Conservation (phyloP, 2,797 vertebrate species). For the Apogon hyalosoma region DNA sequence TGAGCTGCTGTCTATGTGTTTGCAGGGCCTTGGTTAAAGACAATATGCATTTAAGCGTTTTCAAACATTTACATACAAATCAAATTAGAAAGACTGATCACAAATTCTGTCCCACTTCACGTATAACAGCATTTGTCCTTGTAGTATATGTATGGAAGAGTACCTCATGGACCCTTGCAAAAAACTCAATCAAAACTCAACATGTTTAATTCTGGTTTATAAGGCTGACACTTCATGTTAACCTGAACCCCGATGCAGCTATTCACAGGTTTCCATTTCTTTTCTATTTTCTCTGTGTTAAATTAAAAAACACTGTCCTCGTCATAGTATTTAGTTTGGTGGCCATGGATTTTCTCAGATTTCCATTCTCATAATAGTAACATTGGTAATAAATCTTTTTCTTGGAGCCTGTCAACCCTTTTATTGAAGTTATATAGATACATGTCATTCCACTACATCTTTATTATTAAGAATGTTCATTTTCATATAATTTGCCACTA, state of each 20-base stretch:
- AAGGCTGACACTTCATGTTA: slow-evolving; percentile 33
- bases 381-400: slow-evolving; percentile 12
- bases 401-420: background rate
- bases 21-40: background rate
- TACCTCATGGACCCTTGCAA: slow-evolving; percentile 4
- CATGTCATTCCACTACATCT: slow-evolving; percentile 4
- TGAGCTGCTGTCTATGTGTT: background rate
- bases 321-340: slow-evolving; percentile 31
- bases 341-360: slow-evolving; percentile 33
- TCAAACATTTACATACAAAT: background rate
- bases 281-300: slow-evolving; percentile 41
- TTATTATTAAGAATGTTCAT: background rate
- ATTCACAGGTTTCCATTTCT: slow-evolving; percentile 25
- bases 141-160: slow-evolving; percentile 1
- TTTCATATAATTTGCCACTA: background rate
- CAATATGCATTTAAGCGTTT: background rate
- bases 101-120: background rate
- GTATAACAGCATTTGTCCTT: slow-evolving; percentile 8
- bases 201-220: slow-evolving; percentile 46
- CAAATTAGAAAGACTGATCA: slow-evolving; percentile 7
- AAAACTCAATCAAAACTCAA: slow-evolving; percentile 45
- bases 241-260: slow-evolving; percentile 55
- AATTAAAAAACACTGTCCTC: slow-evolving; percentile 16
- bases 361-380: slow-evolving; percentile 7
- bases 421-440: slow-evolving; percentile 2